Evolutionary conservation across 2,113 vertebrate genomes (phyloP).

Genomic region (Argyrosomus japonicus): DNA sequence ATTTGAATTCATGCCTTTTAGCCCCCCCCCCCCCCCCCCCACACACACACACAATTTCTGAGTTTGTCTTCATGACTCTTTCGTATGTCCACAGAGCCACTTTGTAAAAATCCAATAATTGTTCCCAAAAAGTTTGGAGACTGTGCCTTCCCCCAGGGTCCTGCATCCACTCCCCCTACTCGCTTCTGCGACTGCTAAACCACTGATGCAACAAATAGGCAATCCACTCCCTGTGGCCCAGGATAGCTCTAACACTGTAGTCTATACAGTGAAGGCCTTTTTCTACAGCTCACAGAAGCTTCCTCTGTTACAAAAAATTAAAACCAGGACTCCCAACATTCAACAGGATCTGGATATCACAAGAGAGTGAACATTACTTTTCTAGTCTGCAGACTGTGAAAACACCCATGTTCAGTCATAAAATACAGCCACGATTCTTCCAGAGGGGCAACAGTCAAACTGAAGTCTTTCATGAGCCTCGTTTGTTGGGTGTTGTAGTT

Average conservation of each 20-base stretch:
- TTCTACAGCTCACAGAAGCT: slow-evolving; percentile 21
- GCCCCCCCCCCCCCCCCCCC: too few relatives aligned
- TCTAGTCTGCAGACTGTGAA: neutral
- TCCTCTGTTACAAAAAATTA: slow-evolving; percentile 17
- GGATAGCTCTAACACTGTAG: slow-evolving; percentile 60
- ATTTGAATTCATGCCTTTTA: neutral
- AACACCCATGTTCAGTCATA: neutral
- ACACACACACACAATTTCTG: slow-evolving; percentile 1
- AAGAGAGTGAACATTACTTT: neutral
- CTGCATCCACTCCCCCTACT: slow-evolving; percentile 51
- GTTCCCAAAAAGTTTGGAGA: slow-evolving; percentile 79
- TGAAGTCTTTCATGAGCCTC: neutral
- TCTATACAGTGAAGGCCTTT: slow-evolving; percentile 43
- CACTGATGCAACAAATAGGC: slow-evolving; percentile 83
- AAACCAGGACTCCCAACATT: slow-evolving; percentile 3
- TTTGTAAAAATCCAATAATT: slow-evolving; percentile 77
- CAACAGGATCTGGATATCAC: neutral
- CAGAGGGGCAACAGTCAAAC: neutral
- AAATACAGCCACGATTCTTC: neutral
- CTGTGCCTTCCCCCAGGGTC: slow-evolving; percentile 63
- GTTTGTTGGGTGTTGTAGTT: slow-evolving; percentile 2
- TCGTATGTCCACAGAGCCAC: slow-evolving; percentile 57
- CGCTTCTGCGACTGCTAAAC: slow-evolving; percentile 64
- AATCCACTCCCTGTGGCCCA: slow-evolving; percentile 76
- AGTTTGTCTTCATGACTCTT: slow-evolving; percentile 23